These are phyloP conservation scores for Luperina testacea DNA, from an alignment of 2,888 invertebrate species.

Conservation along the genomic window DNA sequence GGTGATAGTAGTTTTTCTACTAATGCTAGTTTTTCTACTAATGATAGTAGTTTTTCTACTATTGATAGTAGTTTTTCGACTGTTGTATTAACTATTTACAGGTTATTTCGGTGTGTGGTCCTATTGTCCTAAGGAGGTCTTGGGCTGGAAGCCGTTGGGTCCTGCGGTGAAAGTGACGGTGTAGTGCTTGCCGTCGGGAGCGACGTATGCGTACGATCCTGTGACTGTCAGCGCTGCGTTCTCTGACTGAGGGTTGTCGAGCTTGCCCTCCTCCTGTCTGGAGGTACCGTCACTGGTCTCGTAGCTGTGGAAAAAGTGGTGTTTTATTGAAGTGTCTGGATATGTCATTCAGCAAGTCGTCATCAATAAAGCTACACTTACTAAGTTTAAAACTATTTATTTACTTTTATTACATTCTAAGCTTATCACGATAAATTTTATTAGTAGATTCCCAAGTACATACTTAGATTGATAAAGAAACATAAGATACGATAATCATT, in stretches of 20 bases:
- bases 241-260: constrained; percentile 91
- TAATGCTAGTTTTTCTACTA: constrained; percentile 2
- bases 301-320: constrained; percentile 81
- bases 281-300: constrained; percentile 93
- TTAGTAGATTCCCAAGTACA: no score
- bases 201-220: constrained; percentile 91
- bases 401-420: neutral
- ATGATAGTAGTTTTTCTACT: constrained; percentile 22
- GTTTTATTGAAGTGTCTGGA: neutral
- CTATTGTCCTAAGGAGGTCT: constrained; percentile 87
- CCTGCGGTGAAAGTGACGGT: constrained; percentile 91
- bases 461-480: no score
- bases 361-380: neutral
- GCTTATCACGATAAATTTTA: neutral
- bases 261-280: constrained; percentile 91
- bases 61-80: constrained; percentile 18
- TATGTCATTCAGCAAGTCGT: neutral
- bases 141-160: constrained; percentile 91
- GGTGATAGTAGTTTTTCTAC: constrained; percentile 9
- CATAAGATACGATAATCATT: neutral
- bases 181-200: constrained; percentile 92
- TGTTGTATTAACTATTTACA: constrained; percentile 70
- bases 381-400: neutral
- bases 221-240: constrained; percentile 91
- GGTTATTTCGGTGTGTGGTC: constrained; percentile 30